Base-by-base conservation (phyloP, 1,140 invertebrate species). In the Scylla paramamosain region DNA sequence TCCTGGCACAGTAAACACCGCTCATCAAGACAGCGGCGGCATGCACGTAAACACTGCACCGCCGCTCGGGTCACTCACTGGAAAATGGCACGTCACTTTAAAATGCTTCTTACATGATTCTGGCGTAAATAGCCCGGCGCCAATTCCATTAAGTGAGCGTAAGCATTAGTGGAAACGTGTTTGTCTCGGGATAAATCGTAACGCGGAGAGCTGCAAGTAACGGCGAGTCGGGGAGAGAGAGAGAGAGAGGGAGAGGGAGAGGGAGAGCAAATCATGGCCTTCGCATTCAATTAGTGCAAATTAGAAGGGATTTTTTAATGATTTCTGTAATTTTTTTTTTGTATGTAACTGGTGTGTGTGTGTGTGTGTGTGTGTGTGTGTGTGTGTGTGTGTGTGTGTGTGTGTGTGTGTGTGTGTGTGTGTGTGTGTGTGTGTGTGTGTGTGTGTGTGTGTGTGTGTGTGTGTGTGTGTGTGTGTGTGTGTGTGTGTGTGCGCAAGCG, bases 371-470 rank as follows among this genome's bases (percentile, higher is more conserved):
- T 87, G 84, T 87, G 84, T 46, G 84, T 32, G 84, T 87, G 84
- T 87, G 46, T 87, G 84, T 87, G 84, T 39, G 84, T 87, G 84
- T 31, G 84, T 87, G 84, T 87, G 84, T 46, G 45, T 31, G 84
- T 87, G 84, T 87, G 84, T 31, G 84, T 87, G 84, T 87, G 84
- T 87, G 84, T 87, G 84, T 87, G 83, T 84, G 83, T 84, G 83
- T 84, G 83, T 84, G 83, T 32, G 83, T 28, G 83, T 84, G 83
- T 84, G 45, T 84, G 83, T 84, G 83, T 84, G 83, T 84, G 83
- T 84, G 83, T 84, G 83, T 84, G 83, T 32, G 32, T 84, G 83
- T 84, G 83, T 84, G 83, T 84, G 83, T 84, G 83, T 84, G 83
- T 84, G 83, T 84, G 83, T 84, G 83, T 84, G 83, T 84, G 83